phyloP scores from a whole-genome alignment of 2,113 vertebrate species.

The Mormyrus lacerda region DNA sequence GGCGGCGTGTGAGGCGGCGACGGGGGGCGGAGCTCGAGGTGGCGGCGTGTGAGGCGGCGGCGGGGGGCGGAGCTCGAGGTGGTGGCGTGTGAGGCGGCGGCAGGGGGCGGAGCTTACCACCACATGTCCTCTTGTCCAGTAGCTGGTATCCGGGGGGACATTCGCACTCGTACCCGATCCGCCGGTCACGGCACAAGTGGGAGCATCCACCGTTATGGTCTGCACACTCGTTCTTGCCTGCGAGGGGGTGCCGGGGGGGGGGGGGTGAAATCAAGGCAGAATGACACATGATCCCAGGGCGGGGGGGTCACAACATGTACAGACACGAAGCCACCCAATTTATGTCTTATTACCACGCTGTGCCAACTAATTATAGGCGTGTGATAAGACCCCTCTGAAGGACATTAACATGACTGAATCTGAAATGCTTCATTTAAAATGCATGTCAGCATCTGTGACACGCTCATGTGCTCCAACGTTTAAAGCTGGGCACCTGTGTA shows the following conservation, averaged over 20 bases:
- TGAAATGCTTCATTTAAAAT: neutral
- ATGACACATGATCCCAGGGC: neutral
- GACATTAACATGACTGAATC: neutral
- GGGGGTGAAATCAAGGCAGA: neutral
- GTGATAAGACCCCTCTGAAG: conserved; percentile 12
- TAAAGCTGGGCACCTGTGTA: neutral
- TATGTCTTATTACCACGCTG: neutral
- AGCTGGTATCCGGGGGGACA: conserved; percentile 89
- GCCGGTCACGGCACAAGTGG: conserved; percentile 86
- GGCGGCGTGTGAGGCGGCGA: conserved; percentile 31
- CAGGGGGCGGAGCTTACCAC: conserved; percentile 65
- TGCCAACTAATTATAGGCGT: conserved; percentile 27
- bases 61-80: conserved; percentile 32
- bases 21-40: no score
- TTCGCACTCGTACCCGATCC: conserved; percentile 83
- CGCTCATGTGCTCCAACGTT: neutral
- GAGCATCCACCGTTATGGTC: conserved; percentile 92
- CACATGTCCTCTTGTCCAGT: conserved; percentile 92
- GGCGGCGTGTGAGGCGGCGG: conserved; percentile 30
- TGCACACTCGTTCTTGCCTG: conserved; percentile 68
- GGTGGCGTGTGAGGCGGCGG: conserved; percentile 28
- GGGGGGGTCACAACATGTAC: neutral
- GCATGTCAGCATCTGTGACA: neutral
- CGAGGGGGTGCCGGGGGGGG: neutral
- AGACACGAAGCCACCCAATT: neutral